Percentiles rank a stretch among this genome's conserved stretches.
Evolutionary conservation across 2,797 vertebrate genomes (phyloP).

Genomic region (Spinibarbus caldwelli): DNA sequence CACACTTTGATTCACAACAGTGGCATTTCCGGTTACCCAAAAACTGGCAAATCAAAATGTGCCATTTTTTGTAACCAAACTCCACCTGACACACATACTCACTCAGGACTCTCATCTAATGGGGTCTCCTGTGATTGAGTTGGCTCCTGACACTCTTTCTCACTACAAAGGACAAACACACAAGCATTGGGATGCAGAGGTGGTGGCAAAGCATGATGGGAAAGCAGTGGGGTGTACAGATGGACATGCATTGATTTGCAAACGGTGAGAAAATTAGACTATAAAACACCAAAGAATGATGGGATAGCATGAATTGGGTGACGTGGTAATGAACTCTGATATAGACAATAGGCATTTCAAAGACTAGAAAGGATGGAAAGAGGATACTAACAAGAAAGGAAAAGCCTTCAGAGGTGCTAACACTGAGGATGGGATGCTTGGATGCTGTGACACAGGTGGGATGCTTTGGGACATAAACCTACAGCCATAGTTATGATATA

Average conservation of each 20-base stretch:
- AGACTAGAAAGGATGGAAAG: neutral
- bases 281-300: conserved; percentile 13
- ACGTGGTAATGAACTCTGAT: neutral
- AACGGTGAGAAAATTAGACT: neutral
- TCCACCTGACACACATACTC: conserved; percentile 68
- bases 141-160: conserved; percentile 66
- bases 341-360: neutral
- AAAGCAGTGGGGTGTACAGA: conserved; percentile 34
- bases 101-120: conserved; percentile 71
- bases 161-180: conserved; percentile 69
- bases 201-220: conserved; percentile 44
- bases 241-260: neutral
- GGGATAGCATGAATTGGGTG: neutral
- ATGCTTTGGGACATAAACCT: neutral
- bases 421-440: neutral
- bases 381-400: neutral
- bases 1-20: neutral
- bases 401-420: neutral
- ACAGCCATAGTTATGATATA: neutral
- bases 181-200: conserved; percentile 51
- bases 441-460: neutral
- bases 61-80: conserved; percentile 15
- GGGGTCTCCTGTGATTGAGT: conserved; percentile 65
- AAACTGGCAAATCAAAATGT: neutral
- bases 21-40: conserved; percentile 2